Base-by-base conservation (phyloP, 2,888 invertebrate genomes). In the Halocaridina rubra region DNA sequence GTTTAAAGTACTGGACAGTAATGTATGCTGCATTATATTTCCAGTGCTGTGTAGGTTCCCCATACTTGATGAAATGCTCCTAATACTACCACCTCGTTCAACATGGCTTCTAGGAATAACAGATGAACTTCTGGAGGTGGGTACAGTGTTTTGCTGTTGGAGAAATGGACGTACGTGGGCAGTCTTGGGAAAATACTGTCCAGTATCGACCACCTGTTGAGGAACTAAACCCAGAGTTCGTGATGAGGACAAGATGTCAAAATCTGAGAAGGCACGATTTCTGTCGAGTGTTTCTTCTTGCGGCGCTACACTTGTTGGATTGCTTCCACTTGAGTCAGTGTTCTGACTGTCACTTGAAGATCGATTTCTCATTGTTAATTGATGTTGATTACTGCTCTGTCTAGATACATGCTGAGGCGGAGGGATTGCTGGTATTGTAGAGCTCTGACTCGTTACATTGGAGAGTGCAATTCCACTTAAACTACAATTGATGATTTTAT, bases 101-200 rank as follows among this genome's bases (percentile, higher is more conserved):
- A 46, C 46, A 46, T 10, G 13, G 16, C 46, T 46, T 46, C 46
- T 46, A 46, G 46, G 46, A 13, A 46, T 16, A 46, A 46, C 13
- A 46, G 13, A 13, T 13, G 46, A 46, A 46, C 16, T 16, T 46
- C 46, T 46, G 10, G 46, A 46, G 16, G 46, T 46, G 10, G 46
- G 16, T 16, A 46, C 16, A 8, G 16, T 27, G 46, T 24, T 46
- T n/a, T 59, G 76, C 24, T 8, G 16, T 30, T 32, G 76, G 19
- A 59, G 59, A 76, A 59, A 76, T 4, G 86, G 86, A 39, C 81
- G 59, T 4, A 81, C 79, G 33, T 86, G 84, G 30, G 80, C 80
- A n/a, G 79, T 82, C 33, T 85, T 87, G 16, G 81, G 75, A 59
- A 87, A 87, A 39, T 78, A 87, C 67, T 80, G 75, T 4, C 82